A percentile compares a stretch with the other conserved stretches of the same genome.
Conservation (phyloP, 2,113 vertebrate genomes). For the Xenus cinereus region DNA sequence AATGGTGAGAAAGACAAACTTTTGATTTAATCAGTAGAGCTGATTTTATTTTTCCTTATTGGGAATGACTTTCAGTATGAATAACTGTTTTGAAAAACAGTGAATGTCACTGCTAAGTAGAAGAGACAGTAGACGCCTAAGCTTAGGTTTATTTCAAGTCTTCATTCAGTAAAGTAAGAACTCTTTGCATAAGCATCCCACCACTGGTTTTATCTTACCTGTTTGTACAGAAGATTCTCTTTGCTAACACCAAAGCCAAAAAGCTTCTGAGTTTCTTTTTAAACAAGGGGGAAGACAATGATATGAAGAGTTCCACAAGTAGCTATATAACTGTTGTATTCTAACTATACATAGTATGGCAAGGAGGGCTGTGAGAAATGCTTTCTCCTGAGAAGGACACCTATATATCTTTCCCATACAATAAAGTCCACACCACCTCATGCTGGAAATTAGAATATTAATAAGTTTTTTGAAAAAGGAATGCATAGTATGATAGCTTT, state of each 20-base stretch:
- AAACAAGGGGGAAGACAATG: background rate
- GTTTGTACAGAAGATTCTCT: background rate
- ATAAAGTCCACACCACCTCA: accelerated
- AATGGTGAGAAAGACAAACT: background rate
- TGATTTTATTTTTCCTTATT: background rate
- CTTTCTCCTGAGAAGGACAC: background rate
- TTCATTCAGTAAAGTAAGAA: background rate
- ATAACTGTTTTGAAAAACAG: background rate
- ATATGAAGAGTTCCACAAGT: background rate
- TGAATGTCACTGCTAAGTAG: background rate
- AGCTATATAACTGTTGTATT: background rate
- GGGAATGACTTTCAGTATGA: background rate
- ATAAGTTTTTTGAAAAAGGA: background rate
- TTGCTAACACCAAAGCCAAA: background rate
- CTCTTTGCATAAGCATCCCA: background rate
- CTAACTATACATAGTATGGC: background rate
- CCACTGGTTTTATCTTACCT: background rate
- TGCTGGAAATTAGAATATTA: background rate
- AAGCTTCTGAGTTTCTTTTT: background rate
- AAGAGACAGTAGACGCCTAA: background rate
- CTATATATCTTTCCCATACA: background rate
- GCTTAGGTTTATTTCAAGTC: background rate
- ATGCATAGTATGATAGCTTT: background rate
- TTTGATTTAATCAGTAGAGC: background rate
- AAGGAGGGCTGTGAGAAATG: background rate